A percentile compares a stretch with the other conserved stretches of the same genome.
These are phyloP conservation scores for Lasioglossum albipes DNA, from an alignment of 1,140 invertebrate species.

Conservation along the genomic window DNA sequence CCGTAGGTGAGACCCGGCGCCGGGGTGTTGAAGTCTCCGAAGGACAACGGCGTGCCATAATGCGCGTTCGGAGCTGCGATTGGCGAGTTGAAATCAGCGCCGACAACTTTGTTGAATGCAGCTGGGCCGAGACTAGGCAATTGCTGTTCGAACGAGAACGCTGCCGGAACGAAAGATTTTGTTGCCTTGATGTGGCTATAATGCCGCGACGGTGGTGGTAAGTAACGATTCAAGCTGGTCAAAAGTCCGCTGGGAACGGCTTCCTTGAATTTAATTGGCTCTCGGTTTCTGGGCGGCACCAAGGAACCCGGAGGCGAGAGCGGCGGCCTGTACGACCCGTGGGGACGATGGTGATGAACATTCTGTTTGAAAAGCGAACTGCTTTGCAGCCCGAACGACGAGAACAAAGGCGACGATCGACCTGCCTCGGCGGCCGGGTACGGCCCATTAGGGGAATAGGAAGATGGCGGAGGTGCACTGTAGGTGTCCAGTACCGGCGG, in stretches of 20 bases:
- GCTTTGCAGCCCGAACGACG: slow-evolving; percentile 68
- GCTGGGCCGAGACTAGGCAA: slow-evolving; percentile 65
- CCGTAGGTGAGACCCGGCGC: slow-evolving; percentile 74
- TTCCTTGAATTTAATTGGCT: slow-evolving; percentile 83
- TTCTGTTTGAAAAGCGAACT: slow-evolving; percentile 46
- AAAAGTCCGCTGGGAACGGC: slow-evolving; percentile 84
- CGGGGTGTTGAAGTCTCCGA: slow-evolving; percentile 74
- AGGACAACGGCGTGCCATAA: slow-evolving; percentile 75
- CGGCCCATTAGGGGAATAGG: slow-evolving; percentile 77
- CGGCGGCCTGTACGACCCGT: slow-evolving; percentile 81
- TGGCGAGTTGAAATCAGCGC: slow-evolving; percentile 45
- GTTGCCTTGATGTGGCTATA: slow-evolving; percentile 70
- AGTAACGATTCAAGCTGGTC: slow-evolving; percentile 78
- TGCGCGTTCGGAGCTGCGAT: slow-evolving; percentile 74
- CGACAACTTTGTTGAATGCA: slow-evolving; percentile 59
- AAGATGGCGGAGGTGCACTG: slow-evolving; percentile 78
- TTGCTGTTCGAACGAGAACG: slow-evolving; percentile 64
- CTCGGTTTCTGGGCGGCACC: slow-evolving; percentile 75
- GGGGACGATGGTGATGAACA: slow-evolving; percentile 62
- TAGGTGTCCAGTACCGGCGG: slow-evolving; percentile 76
- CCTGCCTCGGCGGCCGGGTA: slow-evolving; percentile 81
- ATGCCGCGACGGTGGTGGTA: slow-evolving; percentile 69
- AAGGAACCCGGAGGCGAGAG: slow-evolving; percentile 69
- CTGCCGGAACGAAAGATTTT: slow-evolving; percentile 63
- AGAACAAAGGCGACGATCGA: slow-evolving; percentile 79